These are phyloP conservation scores for Crocallis elinguaria DNA, from an alignment of 2,888 invertebrate species.

Conservation along the genomic window DNA sequence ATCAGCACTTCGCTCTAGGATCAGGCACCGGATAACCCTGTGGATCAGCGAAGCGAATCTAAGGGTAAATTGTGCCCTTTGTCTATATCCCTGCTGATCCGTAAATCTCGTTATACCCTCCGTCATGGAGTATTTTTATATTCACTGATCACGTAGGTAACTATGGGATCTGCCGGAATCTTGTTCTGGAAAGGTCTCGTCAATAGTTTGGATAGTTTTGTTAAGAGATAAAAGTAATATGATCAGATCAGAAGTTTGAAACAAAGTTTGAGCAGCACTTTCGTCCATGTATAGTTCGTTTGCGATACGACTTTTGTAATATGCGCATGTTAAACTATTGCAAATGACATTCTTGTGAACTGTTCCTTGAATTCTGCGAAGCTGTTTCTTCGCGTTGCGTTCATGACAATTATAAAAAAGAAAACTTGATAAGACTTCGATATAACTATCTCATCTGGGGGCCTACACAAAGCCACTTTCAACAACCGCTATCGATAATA, in stretches of 20 bases:
- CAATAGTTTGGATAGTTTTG: slow-evolving; percentile 5
- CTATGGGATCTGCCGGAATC: slow-evolving; percentile 15
- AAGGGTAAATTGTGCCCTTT: slow-evolving; percentile 66
- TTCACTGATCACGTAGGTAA: slow-evolving; percentile 45
- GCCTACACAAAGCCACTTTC: no score
- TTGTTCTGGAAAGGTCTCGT: slow-evolving; percentile 5
- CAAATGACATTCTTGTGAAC: no score
- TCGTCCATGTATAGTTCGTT: no score
- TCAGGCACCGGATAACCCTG: slow-evolving; percentile 41
- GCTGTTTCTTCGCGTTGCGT: no score
- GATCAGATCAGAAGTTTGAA: background rate
- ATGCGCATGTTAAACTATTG: no score
- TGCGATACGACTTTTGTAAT: no score
- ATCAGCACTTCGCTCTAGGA: slow-evolving; percentile 45
- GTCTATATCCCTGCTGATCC: slow-evolving; percentile 61
- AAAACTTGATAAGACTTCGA: no score
- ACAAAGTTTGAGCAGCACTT: no score
- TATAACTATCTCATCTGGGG: no score
- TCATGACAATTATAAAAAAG: no score
- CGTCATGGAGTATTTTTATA: slow-evolving; percentile 58
- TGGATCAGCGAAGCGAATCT: slow-evolving; percentile 67
- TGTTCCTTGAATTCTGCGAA: no score
- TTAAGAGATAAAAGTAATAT: background rate
- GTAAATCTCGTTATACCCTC: slow-evolving; percentile 63
- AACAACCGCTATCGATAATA: no score